These are phyloP conservation scores for Thyatira batis DNA, from an alignment of 2,888 invertebrate species.

Conservation along the genomic window DNA sequence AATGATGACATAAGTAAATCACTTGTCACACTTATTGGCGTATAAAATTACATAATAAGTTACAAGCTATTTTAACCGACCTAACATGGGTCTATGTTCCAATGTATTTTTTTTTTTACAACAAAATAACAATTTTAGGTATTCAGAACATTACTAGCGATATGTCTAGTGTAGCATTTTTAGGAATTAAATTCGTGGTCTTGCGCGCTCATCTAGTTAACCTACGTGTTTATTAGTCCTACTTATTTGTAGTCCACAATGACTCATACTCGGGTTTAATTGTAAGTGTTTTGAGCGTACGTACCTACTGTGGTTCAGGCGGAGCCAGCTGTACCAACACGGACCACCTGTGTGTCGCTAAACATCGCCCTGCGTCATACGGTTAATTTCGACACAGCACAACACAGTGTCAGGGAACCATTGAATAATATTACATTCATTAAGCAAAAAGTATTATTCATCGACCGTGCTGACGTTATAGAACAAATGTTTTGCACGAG, in stretches of 20 bases:
- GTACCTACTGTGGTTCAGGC: slow-evolving; percentile 24
- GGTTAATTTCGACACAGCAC: slow-evolving; percentile 61
- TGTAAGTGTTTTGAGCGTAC: slow-evolving; percentile 28
- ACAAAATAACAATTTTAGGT: too few species aligned
- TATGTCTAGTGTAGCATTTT: too few species aligned
- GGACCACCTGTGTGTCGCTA: slow-evolving; percentile 50
- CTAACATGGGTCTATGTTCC: too few species aligned
- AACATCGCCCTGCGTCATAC: slow-evolving; percentile 65
- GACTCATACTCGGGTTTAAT: slow-evolving; percentile 48
- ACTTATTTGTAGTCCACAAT: slow-evolving; percentile 28
- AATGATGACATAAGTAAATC: too few species aligned
- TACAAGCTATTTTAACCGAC: too few species aligned
- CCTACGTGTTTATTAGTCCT: not conserved
- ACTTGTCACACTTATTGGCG: too few species aligned
- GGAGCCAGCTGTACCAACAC: slow-evolving; percentile 58
- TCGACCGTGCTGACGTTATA: slow-evolving; percentile 31
- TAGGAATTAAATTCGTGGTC: too few species aligned
- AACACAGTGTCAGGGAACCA: slow-evolving; percentile 17
- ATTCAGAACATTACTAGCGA: too few species aligned
- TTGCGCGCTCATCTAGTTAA: too few species aligned
- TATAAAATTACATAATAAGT: too few species aligned
- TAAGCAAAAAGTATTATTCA: slow-evolving; percentile 44
- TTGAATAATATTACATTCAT: slow-evolving; percentile 55
- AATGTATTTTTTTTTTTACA: too few species aligned
- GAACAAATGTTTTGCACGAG: slow-evolving; percentile 31